These are phyloP conservation scores for Hippocampus guttulatus DNA, from an alignment of 2,113 vertebrate species.

Conservation along the genomic window DNA sequence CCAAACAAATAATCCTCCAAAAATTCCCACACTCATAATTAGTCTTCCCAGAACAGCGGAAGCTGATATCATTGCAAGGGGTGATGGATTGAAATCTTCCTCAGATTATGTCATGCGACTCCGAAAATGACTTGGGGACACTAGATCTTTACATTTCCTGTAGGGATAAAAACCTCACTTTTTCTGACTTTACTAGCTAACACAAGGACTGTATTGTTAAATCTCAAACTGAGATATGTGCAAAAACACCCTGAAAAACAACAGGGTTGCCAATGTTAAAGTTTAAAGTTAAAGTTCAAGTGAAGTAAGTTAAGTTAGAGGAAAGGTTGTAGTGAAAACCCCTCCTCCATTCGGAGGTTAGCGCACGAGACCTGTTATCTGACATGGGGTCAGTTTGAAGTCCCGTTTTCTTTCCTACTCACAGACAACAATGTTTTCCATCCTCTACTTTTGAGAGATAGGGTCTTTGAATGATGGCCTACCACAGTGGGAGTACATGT, in stretches of 20 bases:
- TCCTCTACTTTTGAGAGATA: conserved; percentile 16
- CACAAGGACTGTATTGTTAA: neutral
- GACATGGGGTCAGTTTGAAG: neutral
- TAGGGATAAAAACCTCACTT: neutral
- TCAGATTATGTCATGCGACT: neutral
- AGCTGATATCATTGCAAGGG: neutral
- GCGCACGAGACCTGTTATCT: neutral
- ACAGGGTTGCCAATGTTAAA: neutral
- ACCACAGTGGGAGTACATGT: conserved; percentile 12
- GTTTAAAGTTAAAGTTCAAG: neutral
- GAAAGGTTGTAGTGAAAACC: neutral
- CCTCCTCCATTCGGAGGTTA: neutral
- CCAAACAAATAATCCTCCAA: no score
- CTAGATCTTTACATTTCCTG: neutral
- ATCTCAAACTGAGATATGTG: neutral
- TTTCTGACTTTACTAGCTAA: neutral
- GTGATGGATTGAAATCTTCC: neutral
- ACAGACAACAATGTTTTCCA: conserved; percentile 11
- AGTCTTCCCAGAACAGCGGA: neutral
- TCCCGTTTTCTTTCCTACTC: conserved; percentile 17
- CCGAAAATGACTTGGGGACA: neutral
- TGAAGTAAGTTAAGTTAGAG: neutral
- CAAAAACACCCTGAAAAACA: neutral
- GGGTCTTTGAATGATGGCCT: conserved; percentile 5
- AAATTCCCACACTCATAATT: neutral